These are phyloP conservation scores for Ichneumon xanthorius DNA, from an alignment of 2,888 invertebrate species.

Conservation along the genomic window DNA sequence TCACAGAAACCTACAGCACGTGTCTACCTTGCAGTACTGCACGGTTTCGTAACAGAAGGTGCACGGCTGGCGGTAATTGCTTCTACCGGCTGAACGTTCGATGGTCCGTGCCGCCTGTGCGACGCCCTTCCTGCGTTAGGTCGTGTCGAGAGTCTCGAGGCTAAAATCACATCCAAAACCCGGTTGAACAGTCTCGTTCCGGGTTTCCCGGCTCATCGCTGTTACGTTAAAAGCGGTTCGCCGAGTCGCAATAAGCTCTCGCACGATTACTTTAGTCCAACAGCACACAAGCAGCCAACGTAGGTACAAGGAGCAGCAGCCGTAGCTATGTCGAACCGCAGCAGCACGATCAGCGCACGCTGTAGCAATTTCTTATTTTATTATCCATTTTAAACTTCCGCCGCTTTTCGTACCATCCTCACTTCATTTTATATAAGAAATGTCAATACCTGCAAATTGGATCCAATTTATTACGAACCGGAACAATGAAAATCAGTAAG, in stretches of 20 bases:
- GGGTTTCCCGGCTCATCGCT: conserved; percentile 31
- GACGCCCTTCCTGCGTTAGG: conserved; percentile 43
- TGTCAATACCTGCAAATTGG: background rate
- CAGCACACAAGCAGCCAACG: background rate
- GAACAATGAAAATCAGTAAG: background rate
- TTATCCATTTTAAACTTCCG: background rate
- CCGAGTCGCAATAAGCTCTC: conserved; percentile 39
- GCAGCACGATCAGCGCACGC: background rate
- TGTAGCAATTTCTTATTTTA: background rate
- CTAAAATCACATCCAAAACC: conserved; percentile 55
- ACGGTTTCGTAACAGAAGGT: conserved; percentile 32
- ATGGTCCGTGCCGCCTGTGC: conserved; percentile 56
- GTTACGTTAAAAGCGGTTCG: conserved; percentile 3
- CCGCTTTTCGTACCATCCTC: background rate
- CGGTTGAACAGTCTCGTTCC: conserved; percentile 32
- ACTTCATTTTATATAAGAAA: background rate
- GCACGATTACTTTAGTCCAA: conserved; percentile 44
- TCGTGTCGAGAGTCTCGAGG: conserved; percentile 50
- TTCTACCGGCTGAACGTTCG: conserved; percentile 58
- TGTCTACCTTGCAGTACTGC: conserved; percentile 37
- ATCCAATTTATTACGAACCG: background rate
- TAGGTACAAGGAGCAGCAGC: background rate
- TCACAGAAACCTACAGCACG: conserved; percentile 44
- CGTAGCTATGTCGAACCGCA: background rate
- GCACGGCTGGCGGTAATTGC: conserved; percentile 65